phyloP scores from a whole-genome alignment of 1,140 invertebrate genomes.

The Panagrolaimus sp. region DNA sequence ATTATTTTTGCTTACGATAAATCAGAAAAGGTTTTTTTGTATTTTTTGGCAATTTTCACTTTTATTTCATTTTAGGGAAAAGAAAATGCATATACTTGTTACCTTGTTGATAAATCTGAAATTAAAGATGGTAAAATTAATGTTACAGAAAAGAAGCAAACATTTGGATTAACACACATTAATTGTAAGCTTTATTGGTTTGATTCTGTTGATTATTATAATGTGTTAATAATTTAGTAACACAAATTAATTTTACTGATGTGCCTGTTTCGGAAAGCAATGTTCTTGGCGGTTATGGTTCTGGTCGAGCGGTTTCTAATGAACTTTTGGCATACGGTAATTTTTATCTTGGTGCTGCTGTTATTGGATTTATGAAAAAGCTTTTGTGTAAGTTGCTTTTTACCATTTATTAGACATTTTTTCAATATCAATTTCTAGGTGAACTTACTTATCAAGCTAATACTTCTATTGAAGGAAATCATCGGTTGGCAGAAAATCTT shows the following conservation, averaged over 20 bases:
- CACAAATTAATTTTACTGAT: conserved; percentile 40
- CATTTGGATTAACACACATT: conserved; percentile 31
- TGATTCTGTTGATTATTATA: conserved; percentile 3
- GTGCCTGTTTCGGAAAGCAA: conserved; percentile 28
- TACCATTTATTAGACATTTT: conserved; percentile 20
- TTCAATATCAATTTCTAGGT: conserved; percentile 19
- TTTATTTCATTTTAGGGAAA: conserved; percentile 15
- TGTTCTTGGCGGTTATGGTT: conserved; percentile 29
- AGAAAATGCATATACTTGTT: conserved; percentile 27
- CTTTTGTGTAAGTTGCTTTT: conserved; percentile 25
- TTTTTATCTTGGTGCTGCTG: conserved; percentile 41
- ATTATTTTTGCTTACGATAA: conserved; percentile 38
- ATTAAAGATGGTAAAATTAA: conserved; percentile 21
- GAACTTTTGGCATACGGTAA: conserved; percentile 30
- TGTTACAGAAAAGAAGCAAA: conserved; percentile 34
- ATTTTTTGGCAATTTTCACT: background rate
- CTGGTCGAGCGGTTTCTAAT: conserved; percentile 22
- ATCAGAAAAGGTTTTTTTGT: conserved; percentile 21
- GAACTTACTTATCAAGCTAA: conserved; percentile 32
- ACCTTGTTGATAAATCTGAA: conserved; percentile 36
- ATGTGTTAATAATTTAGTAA: conserved; percentile 38
- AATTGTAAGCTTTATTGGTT: conserved; percentile 31
- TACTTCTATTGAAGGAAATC: conserved; percentile 26
- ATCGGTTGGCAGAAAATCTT: conserved; percentile 38
- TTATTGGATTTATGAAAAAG: conserved; percentile 46